Conservation (phyloP, 2,113 vertebrate species). For the Phylloscopus whistleri region DNA sequence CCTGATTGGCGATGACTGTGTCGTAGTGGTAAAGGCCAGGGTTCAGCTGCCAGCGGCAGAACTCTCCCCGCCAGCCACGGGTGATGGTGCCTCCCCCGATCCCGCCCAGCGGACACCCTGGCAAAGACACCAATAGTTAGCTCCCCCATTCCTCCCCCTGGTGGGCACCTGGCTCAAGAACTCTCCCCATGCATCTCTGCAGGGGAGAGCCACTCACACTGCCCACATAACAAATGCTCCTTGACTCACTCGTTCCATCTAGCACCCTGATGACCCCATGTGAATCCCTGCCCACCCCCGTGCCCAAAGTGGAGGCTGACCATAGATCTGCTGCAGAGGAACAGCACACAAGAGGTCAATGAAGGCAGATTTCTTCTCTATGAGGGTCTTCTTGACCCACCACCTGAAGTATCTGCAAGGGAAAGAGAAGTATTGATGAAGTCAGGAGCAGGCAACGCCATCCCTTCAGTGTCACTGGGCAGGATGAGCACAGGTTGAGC, state of each 20-base stretch:
- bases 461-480: neutral
- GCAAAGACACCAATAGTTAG: neutral
- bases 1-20: conserved; percentile 88
- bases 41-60: conserved; percentile 95
- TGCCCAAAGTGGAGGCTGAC: conserved; percentile 67
- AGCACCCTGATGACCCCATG: fast-evolving
- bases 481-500: fast-evolving
- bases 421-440: neutral
- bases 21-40: conserved; percentile 92
- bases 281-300: neutral
- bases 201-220: fast-evolving
- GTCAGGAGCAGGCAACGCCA: fast-evolving
- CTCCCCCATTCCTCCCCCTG: fast-evolving
- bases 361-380: conserved; percentile 92
- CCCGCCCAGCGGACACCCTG: conserved; percentile 92
- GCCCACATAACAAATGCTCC: neutral
- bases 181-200: fast-evolving
- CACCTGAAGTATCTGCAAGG: conserved; percentile 86
- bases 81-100: conserved; percentile 95
- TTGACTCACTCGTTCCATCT: fast-evolving
- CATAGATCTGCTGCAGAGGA: conserved; percentile 91
- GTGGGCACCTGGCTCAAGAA: neutral
- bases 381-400: conserved; percentile 90
- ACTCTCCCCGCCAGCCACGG: conserved; percentile 76
- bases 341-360: conserved; percentile 87